Evolutionary conservation across 1,140 invertebrate genomes (phyloP), one percentile per base, ranked within the genome.

Genomic region (Drosophila punjabiensis): DNA sequence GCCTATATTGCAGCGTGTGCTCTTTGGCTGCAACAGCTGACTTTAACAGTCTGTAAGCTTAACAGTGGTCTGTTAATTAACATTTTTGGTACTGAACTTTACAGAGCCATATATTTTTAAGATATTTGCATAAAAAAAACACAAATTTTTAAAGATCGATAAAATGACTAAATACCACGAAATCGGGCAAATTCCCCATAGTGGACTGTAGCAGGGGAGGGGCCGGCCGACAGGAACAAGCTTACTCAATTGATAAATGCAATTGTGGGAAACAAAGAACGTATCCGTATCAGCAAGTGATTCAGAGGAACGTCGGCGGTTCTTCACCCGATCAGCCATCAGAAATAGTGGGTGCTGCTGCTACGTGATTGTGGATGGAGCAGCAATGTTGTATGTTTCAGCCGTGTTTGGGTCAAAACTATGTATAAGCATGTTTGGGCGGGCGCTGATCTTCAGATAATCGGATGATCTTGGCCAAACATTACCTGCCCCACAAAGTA

Each of bases 261-360:
- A 70, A 69, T 53, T 43, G 33, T 62, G 43, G 63, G 61, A 55
- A 78, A 83, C 67, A 77, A 82, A 68, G 66, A 73, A 81, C 67
- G 14, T 65, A 58, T 71, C 55, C 68, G 60, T 82, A 87, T 88
- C 76, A 77, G 75, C 55, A 20, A 77, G 39, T 78, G 75, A 78
- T 69, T 78, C 74, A 69, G 35, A 35, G 24, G 20, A 55, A 30
- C 6, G 48, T 18, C 30, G 5, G 11, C 43, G 50, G 18, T 50
- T 69, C 56, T 78, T 11, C 10, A 37, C 13, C 28, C 55, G 14
- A 58, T 58, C 48, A 24, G 13, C 20, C 20, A n/a, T n/a, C n/a
- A 10, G 10, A 24, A 41, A 69, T 32, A 41, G 35, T 16, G 64
- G 39, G 61, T 37, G 68, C 43, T 47, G 2, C 16, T 41, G 30